phyloP scores from a whole-genome alignment of 1,140 invertebrate genomes.

The Hyles vespertilio region DNA sequence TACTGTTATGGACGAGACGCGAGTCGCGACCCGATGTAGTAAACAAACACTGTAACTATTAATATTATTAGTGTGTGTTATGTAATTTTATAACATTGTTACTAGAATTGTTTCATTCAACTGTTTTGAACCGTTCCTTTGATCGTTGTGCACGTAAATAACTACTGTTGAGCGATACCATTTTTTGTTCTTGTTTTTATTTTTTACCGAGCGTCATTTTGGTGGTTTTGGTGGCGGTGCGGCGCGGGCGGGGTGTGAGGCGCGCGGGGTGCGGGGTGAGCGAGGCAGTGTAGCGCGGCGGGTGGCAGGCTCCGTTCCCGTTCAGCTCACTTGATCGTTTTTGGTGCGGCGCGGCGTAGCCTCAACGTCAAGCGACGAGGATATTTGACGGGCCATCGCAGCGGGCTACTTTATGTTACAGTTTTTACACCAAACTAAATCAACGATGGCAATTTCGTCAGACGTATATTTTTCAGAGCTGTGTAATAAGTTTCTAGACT shows the following conservation, averaged over 20 bases:
- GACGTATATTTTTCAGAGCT: too few species aligned
- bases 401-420: too few species aligned
- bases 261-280: too few species aligned
- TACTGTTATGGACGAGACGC: constrained; percentile 1
- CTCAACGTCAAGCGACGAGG: too few species aligned
- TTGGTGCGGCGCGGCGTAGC: too few species aligned
- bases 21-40: background rate
- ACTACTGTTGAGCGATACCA: constrained; percentile 1
- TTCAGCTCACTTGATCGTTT: too few species aligned
- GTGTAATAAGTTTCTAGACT: too few species aligned
- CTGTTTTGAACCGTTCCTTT: background rate
- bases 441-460: background rate
- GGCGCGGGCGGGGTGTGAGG: too few species aligned
- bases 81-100: constrained; percentile 3
- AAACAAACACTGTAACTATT: constrained; percentile 2
- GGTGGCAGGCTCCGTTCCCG: too few species aligned
- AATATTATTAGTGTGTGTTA: constrained; percentile 1
- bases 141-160: background rate
- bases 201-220: background rate
- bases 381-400: too few species aligned
- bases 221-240: too few species aligned
- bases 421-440: constrained; percentile 1
- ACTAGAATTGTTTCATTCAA: constrained; percentile 2
- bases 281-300: too few species aligned
- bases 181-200: constrained; percentile 2